Evolutionary conservation across 1,140 invertebrate species (phyloP), one percentile per base, ranked within the genome.

Genomic region (Akabosia matsudoensis): DNA sequence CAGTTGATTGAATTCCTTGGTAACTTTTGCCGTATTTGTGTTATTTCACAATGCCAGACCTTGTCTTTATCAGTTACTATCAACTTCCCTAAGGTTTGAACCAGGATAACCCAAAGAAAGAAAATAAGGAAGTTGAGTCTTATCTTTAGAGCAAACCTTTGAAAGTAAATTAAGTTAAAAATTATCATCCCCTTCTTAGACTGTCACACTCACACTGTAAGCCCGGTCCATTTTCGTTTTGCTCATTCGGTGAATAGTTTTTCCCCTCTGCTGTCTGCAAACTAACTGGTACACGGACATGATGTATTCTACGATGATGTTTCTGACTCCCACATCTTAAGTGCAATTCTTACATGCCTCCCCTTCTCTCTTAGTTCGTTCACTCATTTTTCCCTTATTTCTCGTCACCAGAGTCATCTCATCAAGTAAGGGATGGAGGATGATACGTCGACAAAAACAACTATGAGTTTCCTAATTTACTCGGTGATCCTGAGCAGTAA

Each of bases 111-210:
- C 54, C 13, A 56, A 56, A 67, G n/a, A 67, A 67, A 67, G 61
- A 31, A 67, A 31, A n/a, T 16, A 22, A 24, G 61, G 61, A 67
- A 67, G 61, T 67, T 7, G 61, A 67, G 26, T 30, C 61, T 67
- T 67, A 67, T 67, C 61, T 67, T 67, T 24, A 30, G 31, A 67
- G 31, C 31, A 67, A 67, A 67, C 61, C 61, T 30, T 67, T 67
- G 61, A 30, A 67, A 67, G 24, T 67, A 67, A 67, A 67, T 67
- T 67, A 67, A 67, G 61, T 67, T 67, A 67, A 67, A 67, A 67
- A 67, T 67, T 67, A 67, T 30, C 28, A 67, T 67, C 30, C 28
- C 61, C 24, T 22, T 67, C 30, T 67, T 22, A n/a, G n/a, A n/a
- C n/a, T n/a, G n/a, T n/a, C n/a, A n/a, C n/a, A n/a, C n/a, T n/a